These are phyloP conservation scores for Amphiduros pacificus DNA, from an alignment of 2,888 invertebrate genomes.

Conservation along the genomic window DNA sequence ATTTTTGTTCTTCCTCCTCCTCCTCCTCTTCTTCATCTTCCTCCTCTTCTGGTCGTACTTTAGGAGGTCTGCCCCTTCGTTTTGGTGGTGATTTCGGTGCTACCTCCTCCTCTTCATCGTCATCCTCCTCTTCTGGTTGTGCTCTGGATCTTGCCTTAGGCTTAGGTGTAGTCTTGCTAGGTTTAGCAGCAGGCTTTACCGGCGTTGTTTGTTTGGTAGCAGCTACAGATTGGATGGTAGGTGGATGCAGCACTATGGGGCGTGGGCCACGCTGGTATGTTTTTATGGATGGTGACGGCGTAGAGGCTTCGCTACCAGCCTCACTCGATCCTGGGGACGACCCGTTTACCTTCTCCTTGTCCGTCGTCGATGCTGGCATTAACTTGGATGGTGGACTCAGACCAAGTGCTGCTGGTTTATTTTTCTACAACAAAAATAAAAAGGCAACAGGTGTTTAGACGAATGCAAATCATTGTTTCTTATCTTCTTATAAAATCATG, in stretches of 20 bases:
- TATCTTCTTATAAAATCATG: no score
- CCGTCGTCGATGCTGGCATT: no score
- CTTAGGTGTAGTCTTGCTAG: no score
- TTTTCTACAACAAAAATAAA: neutral
- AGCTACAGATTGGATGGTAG: slow-evolving; percentile 1
- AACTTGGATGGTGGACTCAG: slow-evolving; percentile 4
- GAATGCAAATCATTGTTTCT: neutral
- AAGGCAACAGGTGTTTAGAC: neutral
- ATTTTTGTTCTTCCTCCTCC: no score
- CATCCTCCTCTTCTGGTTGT: slow-evolving; percentile 1
- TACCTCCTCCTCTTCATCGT: no score
- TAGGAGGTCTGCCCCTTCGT: no score
- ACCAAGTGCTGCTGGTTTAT: neutral
- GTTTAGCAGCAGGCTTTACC: no score
- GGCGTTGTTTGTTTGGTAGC: neutral
- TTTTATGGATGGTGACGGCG: neutral
- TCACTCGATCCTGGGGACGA: neutral
- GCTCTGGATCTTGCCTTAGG: neutral
- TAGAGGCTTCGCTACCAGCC: neutral
- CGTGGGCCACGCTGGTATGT: no score
- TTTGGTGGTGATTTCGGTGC: no score
- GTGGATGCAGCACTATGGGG: no score
- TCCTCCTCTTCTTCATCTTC: no score
- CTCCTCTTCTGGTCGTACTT: no score
- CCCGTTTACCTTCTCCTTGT: neutral